Conservation (phyloP, 2,113 vertebrate species). For the Ascaphus truei region DNA sequence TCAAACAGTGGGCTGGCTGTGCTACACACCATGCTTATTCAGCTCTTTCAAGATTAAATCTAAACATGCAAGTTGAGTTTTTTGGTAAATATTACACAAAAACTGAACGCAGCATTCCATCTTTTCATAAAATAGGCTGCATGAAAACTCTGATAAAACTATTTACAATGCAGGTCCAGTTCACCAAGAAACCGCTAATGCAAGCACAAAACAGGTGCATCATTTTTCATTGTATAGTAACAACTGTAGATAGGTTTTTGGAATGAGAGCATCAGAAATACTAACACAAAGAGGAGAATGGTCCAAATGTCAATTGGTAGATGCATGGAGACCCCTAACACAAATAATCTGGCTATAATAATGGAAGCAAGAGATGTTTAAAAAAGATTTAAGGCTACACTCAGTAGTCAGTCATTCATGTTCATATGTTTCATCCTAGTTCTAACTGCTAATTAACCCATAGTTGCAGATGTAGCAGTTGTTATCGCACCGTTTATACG, state of each 20-base stretch:
- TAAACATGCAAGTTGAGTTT: background rate
- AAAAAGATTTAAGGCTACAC: background rate
- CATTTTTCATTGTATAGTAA: background rate
- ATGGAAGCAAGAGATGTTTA: background rate
- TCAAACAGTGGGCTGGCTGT: too few species aligned
- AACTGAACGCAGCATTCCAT: background rate
- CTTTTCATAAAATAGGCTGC: background rate
- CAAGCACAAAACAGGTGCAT: background rate
- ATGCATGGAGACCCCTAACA: background rate
- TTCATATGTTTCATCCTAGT: background rate
- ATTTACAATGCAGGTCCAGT: background rate
- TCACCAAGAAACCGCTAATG: background rate
- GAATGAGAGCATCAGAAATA: background rate
- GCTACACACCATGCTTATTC: background rate
- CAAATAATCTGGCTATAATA: background rate
- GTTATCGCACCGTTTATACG: too few species aligned
- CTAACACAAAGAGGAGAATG: background rate
- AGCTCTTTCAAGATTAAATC: background rate
- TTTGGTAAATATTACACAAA: background rate
- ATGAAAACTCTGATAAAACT: background rate
- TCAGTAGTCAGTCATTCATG: background rate
- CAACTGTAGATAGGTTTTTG: background rate
- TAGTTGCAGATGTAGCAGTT: too few species aligned
- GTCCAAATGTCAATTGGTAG: background rate
- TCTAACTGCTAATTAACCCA: constrained; percentile 10